Conservation (phyloP, 2,113 vertebrate species). For the Oophaga pumilio region DNA sequence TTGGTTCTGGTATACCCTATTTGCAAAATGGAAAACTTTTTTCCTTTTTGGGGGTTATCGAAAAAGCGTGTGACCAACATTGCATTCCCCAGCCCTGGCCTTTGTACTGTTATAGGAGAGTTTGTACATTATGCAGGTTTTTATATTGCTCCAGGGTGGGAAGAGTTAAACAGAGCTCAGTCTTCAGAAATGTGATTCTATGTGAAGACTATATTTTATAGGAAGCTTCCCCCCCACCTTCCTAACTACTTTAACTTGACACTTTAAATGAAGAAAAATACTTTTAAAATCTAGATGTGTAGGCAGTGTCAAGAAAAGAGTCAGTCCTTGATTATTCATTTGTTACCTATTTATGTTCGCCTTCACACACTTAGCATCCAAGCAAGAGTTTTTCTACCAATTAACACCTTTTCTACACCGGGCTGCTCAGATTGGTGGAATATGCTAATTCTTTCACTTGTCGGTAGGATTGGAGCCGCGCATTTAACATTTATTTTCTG, state of each 20-base stretch:
- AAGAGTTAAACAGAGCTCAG: conserved; percentile 2
- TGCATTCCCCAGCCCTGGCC: no score
- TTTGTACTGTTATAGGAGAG: no score
- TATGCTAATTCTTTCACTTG: background rate
- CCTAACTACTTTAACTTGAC: conserved; percentile 41
- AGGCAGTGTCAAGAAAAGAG: conserved; percentile 50
- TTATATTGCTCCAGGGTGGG: background rate
- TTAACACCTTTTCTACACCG: conserved; percentile 49
- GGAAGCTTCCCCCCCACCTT: background rate
- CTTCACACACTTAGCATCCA: conserved; percentile 45
- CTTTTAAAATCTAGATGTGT: conserved; percentile 43
- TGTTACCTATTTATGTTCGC: conserved; percentile 53
- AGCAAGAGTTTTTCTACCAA: conserved; percentile 52
- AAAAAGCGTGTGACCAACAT: no score
- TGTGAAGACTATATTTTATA: background rate
- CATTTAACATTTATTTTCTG: background rate
- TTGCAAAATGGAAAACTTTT: no score
- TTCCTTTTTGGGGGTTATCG: no score
- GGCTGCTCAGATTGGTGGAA: conserved; percentile 22
- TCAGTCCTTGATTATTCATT: conserved; percentile 46
- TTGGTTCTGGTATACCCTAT: no score
- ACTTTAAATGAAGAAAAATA: conserved; percentile 45
- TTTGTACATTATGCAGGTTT: background rate
- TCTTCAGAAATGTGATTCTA: background rate
- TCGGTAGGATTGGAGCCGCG: background rate